These are phyloP conservation scores for Fragum sueziense DNA, from an alignment of 2,888 invertebrate genomes.

Conservation along the genomic window DNA sequence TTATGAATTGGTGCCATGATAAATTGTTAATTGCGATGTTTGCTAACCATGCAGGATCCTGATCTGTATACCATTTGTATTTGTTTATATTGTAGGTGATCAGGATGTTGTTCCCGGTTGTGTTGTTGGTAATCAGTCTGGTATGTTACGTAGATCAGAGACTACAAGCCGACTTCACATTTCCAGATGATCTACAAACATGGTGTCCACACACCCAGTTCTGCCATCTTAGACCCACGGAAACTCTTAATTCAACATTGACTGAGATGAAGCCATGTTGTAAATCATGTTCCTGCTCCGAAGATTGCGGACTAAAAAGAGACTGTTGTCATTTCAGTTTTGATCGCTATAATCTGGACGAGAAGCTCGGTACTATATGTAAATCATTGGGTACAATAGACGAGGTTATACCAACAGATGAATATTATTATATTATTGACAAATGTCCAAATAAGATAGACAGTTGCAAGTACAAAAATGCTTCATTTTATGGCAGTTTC, in stretches of 20 bases:
- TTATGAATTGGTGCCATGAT: too few species aligned
- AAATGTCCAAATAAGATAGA: background rate
- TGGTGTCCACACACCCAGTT: background rate
- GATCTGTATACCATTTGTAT: too few species aligned
- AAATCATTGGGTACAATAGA: background rate
- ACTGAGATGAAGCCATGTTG: too few species aligned
- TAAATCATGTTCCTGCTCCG: background rate
- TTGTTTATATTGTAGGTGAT: too few species aligned
- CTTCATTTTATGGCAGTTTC: background rate
- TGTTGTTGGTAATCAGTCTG: too few species aligned
- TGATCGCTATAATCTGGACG: conserved; percentile 2
- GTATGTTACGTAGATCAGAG: too few species aligned
- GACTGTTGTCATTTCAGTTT: background rate
- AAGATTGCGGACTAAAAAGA: background rate
- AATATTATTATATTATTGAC: background rate
- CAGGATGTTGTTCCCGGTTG: too few species aligned
- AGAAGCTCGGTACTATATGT: background rate
- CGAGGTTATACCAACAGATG: too few species aligned
- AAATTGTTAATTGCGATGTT: too few species aligned
- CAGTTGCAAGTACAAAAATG: background rate
- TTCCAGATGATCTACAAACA: background rate
- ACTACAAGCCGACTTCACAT: background rate
- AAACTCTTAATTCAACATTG: too few species aligned
- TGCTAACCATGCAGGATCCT: too few species aligned
- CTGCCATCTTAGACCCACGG: background rate